Evolutionary conservation across 2,797 vertebrate genomes (phyloP).

Genomic region (Gallinago nigripennis): DNA sequence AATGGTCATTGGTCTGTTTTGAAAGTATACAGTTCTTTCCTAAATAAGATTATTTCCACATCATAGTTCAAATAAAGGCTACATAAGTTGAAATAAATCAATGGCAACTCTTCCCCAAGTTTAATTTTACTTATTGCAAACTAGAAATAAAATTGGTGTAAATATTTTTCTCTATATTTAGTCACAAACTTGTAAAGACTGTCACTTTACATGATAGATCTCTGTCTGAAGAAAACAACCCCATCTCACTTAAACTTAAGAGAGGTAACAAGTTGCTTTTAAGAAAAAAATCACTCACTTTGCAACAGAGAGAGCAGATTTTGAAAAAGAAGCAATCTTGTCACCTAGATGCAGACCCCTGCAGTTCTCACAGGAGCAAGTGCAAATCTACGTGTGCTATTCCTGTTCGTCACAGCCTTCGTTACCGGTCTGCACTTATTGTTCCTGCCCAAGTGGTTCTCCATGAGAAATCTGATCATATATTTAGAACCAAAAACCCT

Average conservation of each 20-base stretch:
- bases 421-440: background rate
- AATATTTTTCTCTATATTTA: background rate
- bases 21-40: background rate
- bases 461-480: background rate
- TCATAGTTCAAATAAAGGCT: background rate
- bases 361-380: background rate
- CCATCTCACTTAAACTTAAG: background rate
- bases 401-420: background rate
- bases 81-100: background rate
- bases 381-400: background rate
- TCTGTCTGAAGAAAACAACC: background rate
- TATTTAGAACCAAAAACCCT: background rate
- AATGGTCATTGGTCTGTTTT: background rate
- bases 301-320: background rate
- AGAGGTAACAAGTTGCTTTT: background rate
- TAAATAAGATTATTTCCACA: background rate
- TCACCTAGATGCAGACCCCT: background rate
- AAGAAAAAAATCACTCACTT: background rate
- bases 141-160: background rate
- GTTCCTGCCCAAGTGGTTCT: background rate
- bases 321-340: background rate
- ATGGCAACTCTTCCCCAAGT: background rate
- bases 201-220: background rate
- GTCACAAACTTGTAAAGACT: background rate
- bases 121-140: background rate